Conservation (phyloP, 1,140 invertebrate genomes). For the Brachionus asplanchnoidis region DNA sequence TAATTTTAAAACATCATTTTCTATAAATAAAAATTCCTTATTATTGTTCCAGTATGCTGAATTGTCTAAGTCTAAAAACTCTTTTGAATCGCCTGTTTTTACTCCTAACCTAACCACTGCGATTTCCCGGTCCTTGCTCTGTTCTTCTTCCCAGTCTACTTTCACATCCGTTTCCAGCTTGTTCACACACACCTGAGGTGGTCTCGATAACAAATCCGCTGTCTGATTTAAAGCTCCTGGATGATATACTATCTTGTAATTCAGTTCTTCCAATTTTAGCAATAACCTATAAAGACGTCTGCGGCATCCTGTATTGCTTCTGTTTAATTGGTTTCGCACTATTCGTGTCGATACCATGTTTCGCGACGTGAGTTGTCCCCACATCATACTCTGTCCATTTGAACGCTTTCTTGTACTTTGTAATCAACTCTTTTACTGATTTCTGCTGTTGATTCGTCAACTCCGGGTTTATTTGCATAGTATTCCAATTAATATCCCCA, state of each 20-base stretch:
- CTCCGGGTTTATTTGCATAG: conserved; percentile 49
- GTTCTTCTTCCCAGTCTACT: not conserved
- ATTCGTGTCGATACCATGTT: conserved; percentile 48
- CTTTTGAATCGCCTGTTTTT: not conserved
- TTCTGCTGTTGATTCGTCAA: not conserved
- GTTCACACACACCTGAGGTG: not conserved
- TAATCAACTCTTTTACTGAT: not conserved
- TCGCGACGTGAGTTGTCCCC: conserved; percentile 44
- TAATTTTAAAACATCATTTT: conserved; percentile 7
- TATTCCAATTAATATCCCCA: conserved; percentile 48
- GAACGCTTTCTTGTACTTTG: conserved; percentile 34
- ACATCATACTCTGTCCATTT: conserved; percentile 42
- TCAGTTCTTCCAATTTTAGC: not conserved
- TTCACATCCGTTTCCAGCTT: not conserved
- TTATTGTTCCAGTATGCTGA: not conserved
- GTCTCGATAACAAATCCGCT: conserved; percentile 5
- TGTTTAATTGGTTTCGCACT: conserved; percentile 44
- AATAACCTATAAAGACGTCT: not conserved
- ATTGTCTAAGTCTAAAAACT: not conserved
- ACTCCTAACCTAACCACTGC: not conserved
- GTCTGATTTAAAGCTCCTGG: not conserved
- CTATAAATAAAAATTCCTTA: not conserved
- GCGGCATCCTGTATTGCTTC: conserved; percentile 29
- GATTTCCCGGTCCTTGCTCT: not conserved
- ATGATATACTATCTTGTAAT: conserved; percentile 12